Conservation (phyloP, 1,140 invertebrate species). For the Laodelphax striatellus region DNA sequence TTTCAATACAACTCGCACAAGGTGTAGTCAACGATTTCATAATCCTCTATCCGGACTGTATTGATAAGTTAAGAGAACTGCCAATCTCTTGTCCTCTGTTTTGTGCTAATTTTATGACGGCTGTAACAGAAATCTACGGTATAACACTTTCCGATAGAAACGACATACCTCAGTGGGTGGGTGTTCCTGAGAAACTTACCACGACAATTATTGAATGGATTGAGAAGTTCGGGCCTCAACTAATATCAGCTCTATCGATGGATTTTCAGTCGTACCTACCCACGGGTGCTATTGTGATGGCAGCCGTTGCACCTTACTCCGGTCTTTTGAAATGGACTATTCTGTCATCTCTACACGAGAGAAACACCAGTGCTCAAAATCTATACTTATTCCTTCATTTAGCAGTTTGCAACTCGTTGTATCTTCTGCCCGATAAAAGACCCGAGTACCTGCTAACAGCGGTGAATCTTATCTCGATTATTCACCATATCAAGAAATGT, state of each 20-base stretch:
- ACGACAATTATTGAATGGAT: constrained; percentile 55
- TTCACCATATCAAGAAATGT: constrained; percentile 9
- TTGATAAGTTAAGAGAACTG: constrained; percentile 49
- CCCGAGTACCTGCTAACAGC: constrained; percentile 21
- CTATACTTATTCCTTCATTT: constrained; percentile 50
- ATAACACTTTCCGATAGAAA: constrained; percentile 5
- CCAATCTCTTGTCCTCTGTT: constrained; percentile 61
- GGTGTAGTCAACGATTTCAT: constrained; percentile 70
- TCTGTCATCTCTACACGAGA: constrained; percentile 43
- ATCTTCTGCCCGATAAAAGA: constrained; percentile 5
- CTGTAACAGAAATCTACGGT: constrained; percentile 63
- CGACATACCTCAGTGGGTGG: not conserved
- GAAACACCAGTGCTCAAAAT: constrained; percentile 30
- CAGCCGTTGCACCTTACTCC: constrained; percentile 64
- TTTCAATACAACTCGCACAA: constrained; percentile 45
- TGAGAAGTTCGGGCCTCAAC: constrained; percentile 49
- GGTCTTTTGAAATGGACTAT: constrained; percentile 60
- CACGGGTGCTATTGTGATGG: constrained; percentile 66
- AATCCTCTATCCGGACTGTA: constrained; percentile 50
- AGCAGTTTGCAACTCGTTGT: constrained; percentile 38
- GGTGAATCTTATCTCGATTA: constrained; percentile 36
- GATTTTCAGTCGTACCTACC: constrained; percentile 49
- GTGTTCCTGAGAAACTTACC: constrained; percentile 40
- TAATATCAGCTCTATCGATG: constrained; percentile 54
- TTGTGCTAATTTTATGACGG: constrained; percentile 66